Evolutionary conservation across 2,797 vertebrate species (phyloP), one percentile per base, ranked within the genome.

Genomic region (Syndactyla subalaris): DNA sequence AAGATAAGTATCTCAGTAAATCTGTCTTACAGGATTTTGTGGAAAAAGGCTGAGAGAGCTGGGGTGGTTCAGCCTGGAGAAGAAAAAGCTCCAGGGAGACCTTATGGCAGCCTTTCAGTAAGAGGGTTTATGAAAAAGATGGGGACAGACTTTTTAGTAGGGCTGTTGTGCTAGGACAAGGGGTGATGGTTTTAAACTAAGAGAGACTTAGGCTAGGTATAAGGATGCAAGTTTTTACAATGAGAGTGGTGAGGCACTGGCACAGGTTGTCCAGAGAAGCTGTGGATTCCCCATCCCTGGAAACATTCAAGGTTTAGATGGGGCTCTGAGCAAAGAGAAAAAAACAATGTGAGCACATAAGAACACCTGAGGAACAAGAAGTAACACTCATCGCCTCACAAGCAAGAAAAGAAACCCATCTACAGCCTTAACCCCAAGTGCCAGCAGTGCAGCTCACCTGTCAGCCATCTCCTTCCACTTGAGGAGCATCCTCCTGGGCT

Each of bases 381-480:
- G 16, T 7, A 48, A 76, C 51, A 21, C 23, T 38, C 3, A 3
- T 18, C 38, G 45, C 21, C 29, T 46, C 27, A 66, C 7, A 61
- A 49, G 3, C 79, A 72, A 32, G 1, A 2, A 10, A 14, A 67
- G 24, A 52, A 86, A 30, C 2, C 58, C 13, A 6, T 1, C n/a
- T 4, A 29, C 14, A 22, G 43, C 27, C 29, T 57, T 12, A 66
- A 38, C 27, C 22, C 24, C 48, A 43, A 2, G 29, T 17, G 45
- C 30, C 41, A 24, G 51, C 4, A 1, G 74, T 2, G 21, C 62
- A 36, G 58, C 97, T 85, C 94, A 99, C 99, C 99, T 98, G 97
- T 99, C 99, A 38, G 99, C 98, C 98, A 99, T 99, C 96, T 99
- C 99, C 75, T 99, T 99, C 99, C 99, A 99, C 92, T 99, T 99